A percentile compares a stretch with the other conserved stretches of the same genome.
Conservation (phyloP, 2,888 invertebrate genomes). For the Celastrina argiolus region DNA sequence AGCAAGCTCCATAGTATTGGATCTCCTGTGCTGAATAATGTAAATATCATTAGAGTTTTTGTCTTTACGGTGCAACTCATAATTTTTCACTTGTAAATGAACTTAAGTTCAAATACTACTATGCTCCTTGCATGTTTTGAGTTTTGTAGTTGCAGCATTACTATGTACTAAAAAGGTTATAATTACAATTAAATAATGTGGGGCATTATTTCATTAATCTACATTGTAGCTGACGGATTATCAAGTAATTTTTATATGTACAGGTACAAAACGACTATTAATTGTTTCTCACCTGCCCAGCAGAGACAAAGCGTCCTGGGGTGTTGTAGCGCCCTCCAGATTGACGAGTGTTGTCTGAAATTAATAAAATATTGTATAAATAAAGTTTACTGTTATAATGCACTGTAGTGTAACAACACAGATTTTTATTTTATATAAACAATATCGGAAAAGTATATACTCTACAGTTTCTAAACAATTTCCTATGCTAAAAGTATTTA, state of each 20-base stretch:
- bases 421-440: too few relatives aligned
- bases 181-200: too few relatives aligned
- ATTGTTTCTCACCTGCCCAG: constrained; percentile 45
- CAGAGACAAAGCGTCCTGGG: constrained; percentile 51
- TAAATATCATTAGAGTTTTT: background rate
- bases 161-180: too few relatives aligned
- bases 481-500: too few relatives aligned
- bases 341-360: constrained; percentile 52
- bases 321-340: constrained; percentile 50
- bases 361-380: background rate
- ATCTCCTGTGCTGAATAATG: constrained; percentile 49
- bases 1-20: constrained; percentile 53
- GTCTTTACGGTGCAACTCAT: background rate
- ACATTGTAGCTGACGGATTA: too few relatives aligned
- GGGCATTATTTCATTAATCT: too few relatives aligned
- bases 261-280: background rate
- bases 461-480: too few relatives aligned
- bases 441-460: too few relatives aligned
- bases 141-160: too few relatives aligned
- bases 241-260: too few relatives aligned
- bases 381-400: background rate
- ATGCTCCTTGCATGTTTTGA: background rate
- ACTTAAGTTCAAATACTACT: background rate
- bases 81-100: background rate
- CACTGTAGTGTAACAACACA: background rate